Percentiles rank a stretch among this genome's conserved stretches.
These are phyloP conservation scores for Acanthurus tractus DNA, from an alignment of 2,797 vertebrate genomes.

Conservation along the genomic window DNA sequence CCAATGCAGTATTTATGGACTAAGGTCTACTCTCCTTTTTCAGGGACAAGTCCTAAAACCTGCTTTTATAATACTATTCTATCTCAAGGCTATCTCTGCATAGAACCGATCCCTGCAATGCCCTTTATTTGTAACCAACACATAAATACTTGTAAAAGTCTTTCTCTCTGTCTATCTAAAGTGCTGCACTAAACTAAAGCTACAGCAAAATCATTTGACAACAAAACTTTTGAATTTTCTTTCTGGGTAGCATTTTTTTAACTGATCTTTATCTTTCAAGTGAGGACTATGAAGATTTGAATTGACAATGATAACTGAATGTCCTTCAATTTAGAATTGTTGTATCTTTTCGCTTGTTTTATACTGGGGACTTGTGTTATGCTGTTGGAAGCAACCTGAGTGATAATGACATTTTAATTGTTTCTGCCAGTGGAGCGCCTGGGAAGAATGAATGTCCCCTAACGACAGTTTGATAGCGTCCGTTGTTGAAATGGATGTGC, in stretches of 20 bases:
- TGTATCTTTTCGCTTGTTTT: not conserved
- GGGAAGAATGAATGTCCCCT: not conserved
- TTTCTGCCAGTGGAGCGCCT: too few species aligned
- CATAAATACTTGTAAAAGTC: not conserved
- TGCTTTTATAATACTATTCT: not conserved
- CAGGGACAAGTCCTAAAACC: not conserved
- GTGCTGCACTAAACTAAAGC: not conserved
- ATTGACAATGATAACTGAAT: not conserved
- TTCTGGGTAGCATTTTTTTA: not conserved
- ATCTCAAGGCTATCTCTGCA: not conserved
- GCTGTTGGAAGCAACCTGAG: not conserved
- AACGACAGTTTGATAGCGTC: slow-evolving; percentile 1
- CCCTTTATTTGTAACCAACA: not conserved
- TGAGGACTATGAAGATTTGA: not conserved
- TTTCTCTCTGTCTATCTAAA: not conserved
- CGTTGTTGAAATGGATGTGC: not conserved
- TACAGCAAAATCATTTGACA: not conserved
- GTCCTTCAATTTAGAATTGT: not conserved
- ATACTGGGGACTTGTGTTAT: not conserved
- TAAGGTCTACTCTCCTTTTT: not conserved
- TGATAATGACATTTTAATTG: not conserved
- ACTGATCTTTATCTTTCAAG: not conserved
- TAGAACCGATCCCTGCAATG: not conserved
- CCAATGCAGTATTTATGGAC: not conserved
- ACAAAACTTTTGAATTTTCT: not conserved